A percentile compares a stretch with the other conserved stretches of the same genome.
Conservation (phyloP, 1,140 invertebrate species). For the Arion vulgaris region DNA sequence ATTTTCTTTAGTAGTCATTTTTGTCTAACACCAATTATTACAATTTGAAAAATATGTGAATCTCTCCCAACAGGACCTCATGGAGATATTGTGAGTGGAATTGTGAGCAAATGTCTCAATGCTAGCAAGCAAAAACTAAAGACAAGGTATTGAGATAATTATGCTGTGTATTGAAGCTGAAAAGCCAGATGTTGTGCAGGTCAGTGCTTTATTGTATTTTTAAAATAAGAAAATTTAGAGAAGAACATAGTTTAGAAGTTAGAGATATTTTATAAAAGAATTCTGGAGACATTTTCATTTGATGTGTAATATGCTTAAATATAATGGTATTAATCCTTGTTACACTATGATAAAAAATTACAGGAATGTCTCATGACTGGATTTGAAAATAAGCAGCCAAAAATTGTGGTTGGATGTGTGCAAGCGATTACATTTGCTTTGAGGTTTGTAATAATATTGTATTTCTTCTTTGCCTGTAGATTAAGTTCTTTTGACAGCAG, state of each 20-base stretch:
- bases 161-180: constrained; percentile 97
- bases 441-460: constrained; percentile 70
- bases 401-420: constrained; percentile 91
- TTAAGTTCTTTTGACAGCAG: too few relatives aligned
- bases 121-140: constrained; percentile 92
- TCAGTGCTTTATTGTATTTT: constrained; percentile 33
- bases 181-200: constrained; percentile 83
- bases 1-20: too few relatives aligned
- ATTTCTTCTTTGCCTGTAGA: too few relatives aligned
- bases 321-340: not conserved
- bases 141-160: constrained; percentile 88
- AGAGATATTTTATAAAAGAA: too few relatives aligned
- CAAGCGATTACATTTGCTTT: constrained; percentile 83
- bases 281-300: too few relatives aligned
- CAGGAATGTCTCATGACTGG: constrained; percentile 94
- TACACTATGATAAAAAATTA: not conserved
- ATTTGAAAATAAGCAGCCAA: constrained; percentile 93
- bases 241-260: too few relatives aligned
- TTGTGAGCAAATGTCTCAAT: constrained; percentile 93
- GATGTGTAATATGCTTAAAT: too few relatives aligned
- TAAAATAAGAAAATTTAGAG: too few relatives aligned
- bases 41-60: not conserved
- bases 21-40: too few relatives aligned
- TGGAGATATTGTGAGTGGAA: constrained; percentile 89
- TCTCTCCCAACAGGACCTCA: constrained; percentile 80